Evolutionary conservation across 2,113 vertebrate species (phyloP).

Genomic region (Morphnarchus princeps): DNA sequence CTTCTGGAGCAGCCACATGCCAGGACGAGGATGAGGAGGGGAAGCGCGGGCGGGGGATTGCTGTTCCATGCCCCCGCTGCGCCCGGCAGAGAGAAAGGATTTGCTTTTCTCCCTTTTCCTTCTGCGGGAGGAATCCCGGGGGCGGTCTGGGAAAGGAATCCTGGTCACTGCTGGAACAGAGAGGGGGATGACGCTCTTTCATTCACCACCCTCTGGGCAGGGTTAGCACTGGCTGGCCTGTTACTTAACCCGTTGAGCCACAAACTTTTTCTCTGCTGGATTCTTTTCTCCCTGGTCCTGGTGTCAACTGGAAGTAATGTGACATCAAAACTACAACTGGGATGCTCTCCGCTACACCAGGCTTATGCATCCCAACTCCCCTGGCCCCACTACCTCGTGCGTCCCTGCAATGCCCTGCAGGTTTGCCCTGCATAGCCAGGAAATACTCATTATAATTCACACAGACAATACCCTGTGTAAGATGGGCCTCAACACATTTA

Average conservation of each 20-base stretch:
- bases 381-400: not conserved
- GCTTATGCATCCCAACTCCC: not conserved
- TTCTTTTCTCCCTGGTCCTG: not conserved
- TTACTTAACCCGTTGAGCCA: not conserved
- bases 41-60: not conserved
- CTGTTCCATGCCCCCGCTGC: not conserved
- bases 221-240: rapidly evolving
- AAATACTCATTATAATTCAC: not conserved
- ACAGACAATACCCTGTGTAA: rapidly evolving
- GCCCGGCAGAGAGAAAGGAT: not conserved
- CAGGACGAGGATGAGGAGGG: not conserved
- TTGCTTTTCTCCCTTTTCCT: slow-evolving; percentile 5
- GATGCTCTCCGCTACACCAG: not conserved
- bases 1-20: not conserved
- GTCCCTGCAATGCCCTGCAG: not conserved
- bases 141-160: slow-evolving; percentile 42
- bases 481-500: rapidly evolving
- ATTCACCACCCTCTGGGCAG: not conserved
- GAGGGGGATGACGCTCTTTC: not conserved
- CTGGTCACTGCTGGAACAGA: not conserved
- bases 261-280: not conserved
- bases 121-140: not conserved
- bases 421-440: not conserved
- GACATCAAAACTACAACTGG: not conserved
- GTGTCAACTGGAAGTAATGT: not conserved